Base-by-base conservation (phyloP, 2,797 vertebrate genomes). In the Phaenicophaeus curvirostris region DNA sequence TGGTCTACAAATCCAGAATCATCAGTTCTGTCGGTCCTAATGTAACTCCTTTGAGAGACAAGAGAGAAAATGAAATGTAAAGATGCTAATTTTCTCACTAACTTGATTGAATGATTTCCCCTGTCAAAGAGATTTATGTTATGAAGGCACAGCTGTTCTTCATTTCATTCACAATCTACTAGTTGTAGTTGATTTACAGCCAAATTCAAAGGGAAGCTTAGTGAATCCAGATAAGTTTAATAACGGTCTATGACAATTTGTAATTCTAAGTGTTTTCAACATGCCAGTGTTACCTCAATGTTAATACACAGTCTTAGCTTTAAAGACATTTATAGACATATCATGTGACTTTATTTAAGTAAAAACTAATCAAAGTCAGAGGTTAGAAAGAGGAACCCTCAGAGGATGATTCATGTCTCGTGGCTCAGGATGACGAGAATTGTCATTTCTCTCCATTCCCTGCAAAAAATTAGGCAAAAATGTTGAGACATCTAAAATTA, bases 51-150 rank as follows among this genome's bases (percentile, higher is more conserved):
- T 73, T 73, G 57, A 94, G 68, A 71, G 61, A 85, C 17, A 75
- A 72, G 58, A 85, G 50, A 55, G 39, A 91, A 91, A 94, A 95
- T 63, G 39, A 91, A 96, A 92, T 0, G 7, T 72, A 94, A 95
- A 95, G 85, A 91, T 89, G 92, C 46, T 94, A 91, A 92, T 95
- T 97, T 96, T 94, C 75, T 80, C 67, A 82, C 90, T 94, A 96
- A 68, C 53, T 87, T 96, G 90, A 92, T 82, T 82, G 91, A 89
- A 74, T 89, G 54, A 85, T 92, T 96, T 87, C 59, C 57, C 41
- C 65, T 80, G 72, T 87, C 90, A 76, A 80, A 88, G 90, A 95
- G 84, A 94, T 91, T 96, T 95, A 87, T 81, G 67, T 74, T 94
- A 68, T 73, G 69, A 95, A 95, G 75, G 42, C 79, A 85, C 77